Percentiles rank a stretch among this genome's conserved stretches.
These are phyloP conservation scores for Otis tarda DNA, from an alignment of 2,113 vertebrate genomes.

Conservation along the genomic window DNA sequence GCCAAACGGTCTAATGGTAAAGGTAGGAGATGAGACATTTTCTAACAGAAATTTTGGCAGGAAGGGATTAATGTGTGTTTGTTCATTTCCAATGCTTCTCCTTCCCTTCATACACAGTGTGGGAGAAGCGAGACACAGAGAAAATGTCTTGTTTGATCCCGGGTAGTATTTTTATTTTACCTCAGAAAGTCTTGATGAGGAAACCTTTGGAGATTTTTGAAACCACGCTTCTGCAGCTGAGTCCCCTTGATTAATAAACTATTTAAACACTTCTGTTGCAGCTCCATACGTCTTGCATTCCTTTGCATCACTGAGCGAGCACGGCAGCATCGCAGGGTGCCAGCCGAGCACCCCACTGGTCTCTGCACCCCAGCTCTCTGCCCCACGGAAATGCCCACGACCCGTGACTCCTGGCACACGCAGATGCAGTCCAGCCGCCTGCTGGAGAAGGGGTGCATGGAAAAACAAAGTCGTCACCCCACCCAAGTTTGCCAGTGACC, in stretches of 20 bases:
- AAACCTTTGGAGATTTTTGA: neutral
- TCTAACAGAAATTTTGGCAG: conserved; percentile 33
- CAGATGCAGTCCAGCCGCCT: fast-evolving
- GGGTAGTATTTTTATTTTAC: neutral
- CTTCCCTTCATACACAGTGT: neutral
- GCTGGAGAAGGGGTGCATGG: fast-evolving
- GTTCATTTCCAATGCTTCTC: neutral
- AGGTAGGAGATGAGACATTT: conserved; percentile 18
- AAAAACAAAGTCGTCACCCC: neutral
- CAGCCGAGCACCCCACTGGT: neutral
- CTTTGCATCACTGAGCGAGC: neutral
- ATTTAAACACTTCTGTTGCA: neutral
- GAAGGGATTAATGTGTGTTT: conserved; percentile 14
- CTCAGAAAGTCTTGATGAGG: neutral
- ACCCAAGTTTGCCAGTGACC: neutral
- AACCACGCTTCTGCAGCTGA: neutral
- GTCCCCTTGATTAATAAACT: neutral
- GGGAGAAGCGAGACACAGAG: neutral
- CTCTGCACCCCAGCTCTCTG: neutral
- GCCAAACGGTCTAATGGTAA: neutral
- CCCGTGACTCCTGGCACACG: fast-evolving
- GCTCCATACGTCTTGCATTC: neutral
- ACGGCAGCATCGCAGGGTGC: fast-evolving
- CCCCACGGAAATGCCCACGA: fast-evolving
- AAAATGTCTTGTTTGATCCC: neutral